Evolutionary conservation across 2,888 invertebrate species (phyloP), one percentile per base, ranked within the genome.

Genomic region (Dryocosmus kuriphilus): DNA sequence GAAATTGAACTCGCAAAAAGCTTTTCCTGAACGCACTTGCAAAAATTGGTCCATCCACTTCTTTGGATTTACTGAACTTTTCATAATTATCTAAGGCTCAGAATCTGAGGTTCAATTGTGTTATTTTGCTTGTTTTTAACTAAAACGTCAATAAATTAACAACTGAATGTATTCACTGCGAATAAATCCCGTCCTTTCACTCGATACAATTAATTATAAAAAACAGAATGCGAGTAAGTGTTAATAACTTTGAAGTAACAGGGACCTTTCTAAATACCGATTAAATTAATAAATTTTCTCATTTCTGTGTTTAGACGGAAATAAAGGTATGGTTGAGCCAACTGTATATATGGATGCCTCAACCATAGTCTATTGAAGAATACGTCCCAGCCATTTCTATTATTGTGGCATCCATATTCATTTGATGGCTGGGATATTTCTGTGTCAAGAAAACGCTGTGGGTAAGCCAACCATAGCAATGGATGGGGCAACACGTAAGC

Each of bases 1-100:
- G 67, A 67, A 67, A 67, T 46, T 41, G 46, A 67, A 27, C 46
- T 67, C 46, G 14, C 46, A 46, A 67, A 67, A 67, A 67, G 67
- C 46, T 67, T 67, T 67, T 46, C 38, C 19, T 24, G 27, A 27
- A 16, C 16, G 27, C 8, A 41, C 35, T 16, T 8, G 38, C 38
- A 22, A 11, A 24, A 67, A 41, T 67, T 41, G 27, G 24, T 67
- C 9, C 27, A 41, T 27, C 8, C 38, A 9, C 19, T 65, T 65
- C 7, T 41, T 41, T 22, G 22, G 16, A 8, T 19, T 8, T 3
- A 24, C 6, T 16, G 7, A 46, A n/a, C 19, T 22, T 16, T 41
- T 46, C 19, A 30, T 16, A 62, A n/a, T 16, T 8, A 62, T 19
- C 61, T 32, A n/a, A 55, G 51, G 55, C 55, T 55, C 22, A 1